phyloP scores from a whole-genome alignment of 2,797 vertebrate genomes.

The Eulemur mongoz region DNA sequence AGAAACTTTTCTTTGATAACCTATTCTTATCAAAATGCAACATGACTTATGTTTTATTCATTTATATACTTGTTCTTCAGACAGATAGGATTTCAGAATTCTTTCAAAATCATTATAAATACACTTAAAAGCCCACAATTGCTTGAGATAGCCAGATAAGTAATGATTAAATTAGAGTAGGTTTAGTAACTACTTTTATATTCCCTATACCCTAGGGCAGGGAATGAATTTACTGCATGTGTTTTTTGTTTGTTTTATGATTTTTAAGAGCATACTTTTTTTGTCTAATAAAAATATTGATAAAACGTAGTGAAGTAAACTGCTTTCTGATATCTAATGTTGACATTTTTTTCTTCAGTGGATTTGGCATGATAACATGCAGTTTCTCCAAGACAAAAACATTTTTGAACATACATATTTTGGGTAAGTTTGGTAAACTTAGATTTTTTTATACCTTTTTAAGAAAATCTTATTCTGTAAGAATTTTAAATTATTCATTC shows the following conservation, averaged over 20 bases:
- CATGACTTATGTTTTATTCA: neutral
- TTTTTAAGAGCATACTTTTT: conserved; percentile 37
- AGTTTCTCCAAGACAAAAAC: conserved; percentile 99
- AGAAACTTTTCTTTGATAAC: conserved; percentile 15
- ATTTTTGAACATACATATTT: conserved; percentile 99
- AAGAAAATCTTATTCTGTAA: conserved; percentile 69
- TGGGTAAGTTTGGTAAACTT: conserved; percentile 89
- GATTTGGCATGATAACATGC: conserved; percentile 99
- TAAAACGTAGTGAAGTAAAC: conserved; percentile 78
- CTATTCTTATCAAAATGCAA: neutral
- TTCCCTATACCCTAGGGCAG: neutral
- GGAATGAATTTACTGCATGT: neutral
- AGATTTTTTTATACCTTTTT: conserved; percentile 68
- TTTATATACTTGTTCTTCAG: conserved; percentile 20
- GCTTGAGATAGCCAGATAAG: neutral
- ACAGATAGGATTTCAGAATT: conserved; percentile 7
- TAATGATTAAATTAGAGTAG: neutral
- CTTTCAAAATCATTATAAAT: neutral
- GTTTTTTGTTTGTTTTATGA: neutral
- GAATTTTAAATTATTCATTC: conserved; percentile 78
- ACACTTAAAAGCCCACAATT: neutral
- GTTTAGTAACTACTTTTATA: conserved; percentile 7
- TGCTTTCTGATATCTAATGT: conserved; percentile 79
- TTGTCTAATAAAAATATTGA: conserved; percentile 22
- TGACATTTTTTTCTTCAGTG: conserved; percentile 89